phyloP scores from a whole-genome alignment of 2,113 vertebrate genomes.

The Poeciliopsis prolifica region DNA sequence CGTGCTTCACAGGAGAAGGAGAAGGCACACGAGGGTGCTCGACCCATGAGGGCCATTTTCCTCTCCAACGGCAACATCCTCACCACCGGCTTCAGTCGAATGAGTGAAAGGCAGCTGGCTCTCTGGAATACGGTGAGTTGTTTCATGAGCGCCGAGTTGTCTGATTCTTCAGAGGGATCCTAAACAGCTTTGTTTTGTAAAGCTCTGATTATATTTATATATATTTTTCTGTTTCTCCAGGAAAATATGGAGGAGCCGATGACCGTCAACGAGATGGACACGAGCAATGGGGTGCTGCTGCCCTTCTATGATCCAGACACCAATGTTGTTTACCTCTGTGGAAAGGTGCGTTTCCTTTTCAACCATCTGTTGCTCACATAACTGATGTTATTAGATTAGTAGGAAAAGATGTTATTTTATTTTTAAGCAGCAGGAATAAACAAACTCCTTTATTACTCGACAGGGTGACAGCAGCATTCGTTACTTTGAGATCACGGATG shows the following conservation, averaged over 20 bases:
- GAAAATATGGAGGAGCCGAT: constrained; percentile 93
- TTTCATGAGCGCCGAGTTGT: not conserved
- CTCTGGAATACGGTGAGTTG: constrained; percentile 90
- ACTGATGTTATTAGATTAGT: not conserved
- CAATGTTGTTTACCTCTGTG: constrained; percentile 93
- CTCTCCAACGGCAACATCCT: constrained; percentile 91
- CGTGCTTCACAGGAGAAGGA: constrained; percentile 88
- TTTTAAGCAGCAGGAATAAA: not conserved
- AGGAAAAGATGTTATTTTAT: not conserved
- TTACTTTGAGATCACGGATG: constrained; percentile 97
- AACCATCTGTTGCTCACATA: not conserved
- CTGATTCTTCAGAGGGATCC: not conserved
- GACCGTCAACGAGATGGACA: constrained; percentile 93
- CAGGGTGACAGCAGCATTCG: constrained; percentile 99
- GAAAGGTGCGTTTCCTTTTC: constrained; percentile 83
- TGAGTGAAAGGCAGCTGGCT: constrained; percentile 94
- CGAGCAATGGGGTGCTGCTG: constrained; percentile 93
- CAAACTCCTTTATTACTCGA: constrained; percentile 2
- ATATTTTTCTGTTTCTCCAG: constrained; percentile 62
- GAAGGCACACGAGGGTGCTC: constrained; percentile 92
- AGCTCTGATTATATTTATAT: not conserved
- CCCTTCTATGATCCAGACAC: constrained; percentile 97
- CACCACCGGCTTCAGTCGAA: constrained; percentile 96
- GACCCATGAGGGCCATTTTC: constrained; percentile 96
- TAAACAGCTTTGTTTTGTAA: not conserved